Percentiles rank a stretch among this genome's conserved stretches.
Evolutionary conservation across 2,797 vertebrate genomes (phyloP).

Genomic region (Florisuga fusca): DNA sequence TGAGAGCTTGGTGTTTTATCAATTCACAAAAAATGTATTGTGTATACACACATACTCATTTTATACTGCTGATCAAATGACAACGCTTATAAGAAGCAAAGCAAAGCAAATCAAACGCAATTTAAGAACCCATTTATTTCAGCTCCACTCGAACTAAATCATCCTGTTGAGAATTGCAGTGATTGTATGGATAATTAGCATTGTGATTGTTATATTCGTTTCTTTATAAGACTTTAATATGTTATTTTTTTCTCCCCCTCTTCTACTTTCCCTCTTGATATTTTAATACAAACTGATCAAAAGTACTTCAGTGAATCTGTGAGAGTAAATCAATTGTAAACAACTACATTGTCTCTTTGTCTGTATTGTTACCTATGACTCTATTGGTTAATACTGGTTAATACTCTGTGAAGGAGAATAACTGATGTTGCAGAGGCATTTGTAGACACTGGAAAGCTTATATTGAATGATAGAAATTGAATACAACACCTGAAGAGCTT

Average conservation of each 20-base stretch:
- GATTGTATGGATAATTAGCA: conserved; percentile 38
- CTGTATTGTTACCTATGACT: not conserved
- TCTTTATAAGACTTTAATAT: conserved; percentile 17
- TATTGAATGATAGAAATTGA: not conserved
- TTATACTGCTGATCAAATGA: not conserved
- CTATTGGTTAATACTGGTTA: not conserved
- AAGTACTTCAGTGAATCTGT: not conserved
- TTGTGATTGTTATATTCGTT: conserved; percentile 30
- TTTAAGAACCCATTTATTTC: conserved; percentile 25
- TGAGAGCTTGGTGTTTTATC: not conserved
- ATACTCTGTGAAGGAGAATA: not conserved
- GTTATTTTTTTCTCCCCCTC: not conserved
- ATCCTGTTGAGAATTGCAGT: not conserved
- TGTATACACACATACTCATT: not conserved
- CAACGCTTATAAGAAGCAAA: not conserved
- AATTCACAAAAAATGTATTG: not conserved
- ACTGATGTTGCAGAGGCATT: not conserved
- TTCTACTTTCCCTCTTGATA: conserved; percentile 1
- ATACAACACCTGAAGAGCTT: not conserved
- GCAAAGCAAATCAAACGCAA: not conserved
- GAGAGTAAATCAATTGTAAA: conserved; percentile 30
- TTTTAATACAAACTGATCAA: conserved; percentile 37
- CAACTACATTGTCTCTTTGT: not conserved
- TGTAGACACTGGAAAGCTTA: not conserved
- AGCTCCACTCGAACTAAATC: conserved; percentile 10